These are phyloP conservation scores for Nothobranchius furzeri DNA, from an alignment of 2,113 vertebrate species.

Conservation along the genomic window DNA sequence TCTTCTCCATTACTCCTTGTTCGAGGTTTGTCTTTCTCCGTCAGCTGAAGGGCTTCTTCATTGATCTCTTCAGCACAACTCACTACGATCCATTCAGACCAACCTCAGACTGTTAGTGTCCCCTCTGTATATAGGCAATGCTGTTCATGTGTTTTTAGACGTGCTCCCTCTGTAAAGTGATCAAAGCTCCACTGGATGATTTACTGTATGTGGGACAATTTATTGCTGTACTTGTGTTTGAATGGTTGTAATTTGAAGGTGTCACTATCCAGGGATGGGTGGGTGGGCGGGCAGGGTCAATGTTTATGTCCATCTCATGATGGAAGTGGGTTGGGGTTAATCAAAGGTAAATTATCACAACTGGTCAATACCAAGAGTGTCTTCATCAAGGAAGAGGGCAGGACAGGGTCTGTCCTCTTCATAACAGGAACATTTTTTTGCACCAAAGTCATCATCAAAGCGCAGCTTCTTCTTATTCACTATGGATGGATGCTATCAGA, in stretches of 20 bases:
- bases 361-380: constrained; percentile 81
- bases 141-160: constrained; percentile 77
- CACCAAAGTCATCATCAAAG: constrained; percentile 82
- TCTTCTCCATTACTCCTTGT: constrained; percentile 39
- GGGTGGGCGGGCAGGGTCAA: constrained; percentile 53
- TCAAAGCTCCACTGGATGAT: constrained; percentile 70
- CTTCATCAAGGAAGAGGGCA: constrained; percentile 77
- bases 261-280: constrained; percentile 71
- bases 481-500: constrained; percentile 71
- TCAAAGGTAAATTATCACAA: constrained; percentile 73
- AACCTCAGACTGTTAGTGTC: constrained; percentile 77
- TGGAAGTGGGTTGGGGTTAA: constrained; percentile 28
- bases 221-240: constrained; percentile 76
- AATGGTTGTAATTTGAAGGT: constrained; percentile 75
- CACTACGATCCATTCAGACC: constrained; percentile 50
- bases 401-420: constrained; percentile 77
- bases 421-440: constrained; percentile 80
- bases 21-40: constrained; percentile 58
- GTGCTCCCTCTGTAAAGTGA: constrained; percentile 76
- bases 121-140: constrained; percentile 76
- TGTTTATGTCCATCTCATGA: constrained; percentile 67
- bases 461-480: constrained; percentile 79
- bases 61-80: constrained; percentile 51
- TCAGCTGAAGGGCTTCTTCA: constrained; percentile 59
- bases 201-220: constrained; percentile 74